Conservation (phyloP, 2,113 vertebrate species). For the Megaleporinus macrocephalus region DNA sequence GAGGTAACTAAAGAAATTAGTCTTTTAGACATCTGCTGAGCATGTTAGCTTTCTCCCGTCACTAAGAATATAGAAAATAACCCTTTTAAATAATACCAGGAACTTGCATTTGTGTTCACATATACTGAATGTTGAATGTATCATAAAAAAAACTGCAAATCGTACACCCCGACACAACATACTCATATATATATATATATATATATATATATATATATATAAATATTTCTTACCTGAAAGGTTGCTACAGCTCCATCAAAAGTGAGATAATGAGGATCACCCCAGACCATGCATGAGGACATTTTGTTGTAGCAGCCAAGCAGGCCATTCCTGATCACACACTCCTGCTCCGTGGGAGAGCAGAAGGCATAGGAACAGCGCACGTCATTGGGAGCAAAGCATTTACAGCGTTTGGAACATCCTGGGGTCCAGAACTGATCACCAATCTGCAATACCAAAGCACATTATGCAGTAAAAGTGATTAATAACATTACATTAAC, state of each 20-base stretch:
- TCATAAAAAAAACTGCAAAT: too few relatives aligned
- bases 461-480: not conserved
- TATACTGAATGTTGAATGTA: too few relatives aligned
- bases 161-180: too few relatives aligned
- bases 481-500: too few relatives aligned
- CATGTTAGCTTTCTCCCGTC: too few relatives aligned
- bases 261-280: slow-evolving; percentile 79
- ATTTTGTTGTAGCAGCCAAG: slow-evolving; percentile 37
- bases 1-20: too few relatives aligned
- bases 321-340: slow-evolving; percentile 58
- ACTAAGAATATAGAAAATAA: too few relatives aligned
- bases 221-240: slow-evolving; percentile 48
- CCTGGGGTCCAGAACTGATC: slow-evolving; percentile 65
- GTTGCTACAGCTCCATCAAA: slow-evolving; percentile 79
- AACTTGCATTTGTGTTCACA: too few relatives aligned
- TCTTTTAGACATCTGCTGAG: too few relatives aligned
- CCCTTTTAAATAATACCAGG: too few relatives aligned
- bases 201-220: too few relatives aligned
- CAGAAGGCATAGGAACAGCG: slow-evolving; percentile 57
- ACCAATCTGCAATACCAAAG: slow-evolving; percentile 54
- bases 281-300: slow-evolving; percentile 73
- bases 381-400: slow-evolving; percentile 60
- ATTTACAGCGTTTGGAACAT: slow-evolving; percentile 67
- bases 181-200: too few relatives aligned
- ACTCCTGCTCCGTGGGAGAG: slow-evolving; percentile 55